phyloP scores from a whole-genome alignment of 2,113 vertebrate species.

The Rafetus swinhoei region DNA sequence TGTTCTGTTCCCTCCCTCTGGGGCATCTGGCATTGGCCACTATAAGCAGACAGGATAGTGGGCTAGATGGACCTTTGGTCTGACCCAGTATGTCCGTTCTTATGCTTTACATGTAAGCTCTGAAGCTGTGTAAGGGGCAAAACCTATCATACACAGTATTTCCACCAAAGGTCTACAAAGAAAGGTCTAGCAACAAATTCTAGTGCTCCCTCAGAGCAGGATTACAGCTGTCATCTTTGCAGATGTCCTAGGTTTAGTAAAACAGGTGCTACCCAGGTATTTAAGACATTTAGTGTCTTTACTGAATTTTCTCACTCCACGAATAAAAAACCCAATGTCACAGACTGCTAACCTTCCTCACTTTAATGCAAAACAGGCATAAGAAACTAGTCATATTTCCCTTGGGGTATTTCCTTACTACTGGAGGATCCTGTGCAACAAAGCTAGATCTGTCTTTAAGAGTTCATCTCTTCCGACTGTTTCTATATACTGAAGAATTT shows the following conservation, averaged over 20 bases:
- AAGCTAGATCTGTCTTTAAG: not conserved
- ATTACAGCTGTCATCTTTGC: slow-evolving; percentile 52
- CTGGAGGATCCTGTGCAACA: not conserved
- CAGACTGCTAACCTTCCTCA: not conserved
- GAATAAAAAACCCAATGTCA: not conserved
- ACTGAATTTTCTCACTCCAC: no score
- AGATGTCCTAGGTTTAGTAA: slow-evolving; percentile 19
- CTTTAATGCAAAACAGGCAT: not conserved
- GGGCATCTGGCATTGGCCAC: no score
- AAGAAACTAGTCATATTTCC: not conserved
- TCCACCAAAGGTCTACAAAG: slow-evolving; percentile 30
- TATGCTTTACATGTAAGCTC: not conserved
- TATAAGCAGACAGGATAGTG: no score
- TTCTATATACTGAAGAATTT: not conserved
- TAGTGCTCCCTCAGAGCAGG: slow-evolving; percentile 61
- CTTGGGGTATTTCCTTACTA: not conserved
- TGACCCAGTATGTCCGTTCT: no score
- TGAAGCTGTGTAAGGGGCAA: slow-evolving; percentile 33
- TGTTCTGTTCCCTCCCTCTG: no score
- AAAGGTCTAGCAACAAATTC: slow-evolving; percentile 50
- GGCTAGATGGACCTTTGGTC: no score
- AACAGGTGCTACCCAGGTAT: not conserved
- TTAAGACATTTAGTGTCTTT: not conserved
- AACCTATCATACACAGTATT: not conserved
- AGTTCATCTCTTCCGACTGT: not conserved